phyloP scores from a whole-genome alignment of 2,113 vertebrate species.

The Brachyhypopomus gauderio region DNA sequence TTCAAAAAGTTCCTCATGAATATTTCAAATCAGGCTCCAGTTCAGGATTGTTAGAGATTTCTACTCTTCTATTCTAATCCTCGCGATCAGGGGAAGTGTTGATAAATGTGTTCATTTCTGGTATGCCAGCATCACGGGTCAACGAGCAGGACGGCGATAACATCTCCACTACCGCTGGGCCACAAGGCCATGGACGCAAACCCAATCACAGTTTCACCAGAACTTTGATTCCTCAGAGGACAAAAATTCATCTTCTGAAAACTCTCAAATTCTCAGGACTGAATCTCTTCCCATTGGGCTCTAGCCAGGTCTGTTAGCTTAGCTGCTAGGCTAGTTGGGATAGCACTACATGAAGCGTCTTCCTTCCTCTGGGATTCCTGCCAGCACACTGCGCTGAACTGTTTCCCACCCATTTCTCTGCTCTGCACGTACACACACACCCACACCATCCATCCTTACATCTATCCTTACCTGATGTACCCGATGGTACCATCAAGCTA shows the following conservation, averaged over 20 bases:
- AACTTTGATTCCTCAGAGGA: too few species aligned
- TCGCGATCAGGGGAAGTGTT: too few species aligned
- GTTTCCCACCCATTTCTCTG: not conserved
- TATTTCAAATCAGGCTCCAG: too few species aligned
- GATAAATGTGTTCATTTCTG: too few species aligned
- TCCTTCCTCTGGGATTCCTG: constrained; percentile 35
- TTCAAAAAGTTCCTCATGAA: not conserved
- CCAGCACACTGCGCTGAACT: constrained; percentile 16
- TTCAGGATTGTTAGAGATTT: too few species aligned
- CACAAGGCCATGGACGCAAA: not conserved
- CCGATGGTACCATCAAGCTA: too few species aligned
- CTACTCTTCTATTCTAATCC: too few species aligned
- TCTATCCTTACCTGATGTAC: too few species aligned
- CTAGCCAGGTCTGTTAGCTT: not conserved
- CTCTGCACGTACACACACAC: too few species aligned
- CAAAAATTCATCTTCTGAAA: not conserved
- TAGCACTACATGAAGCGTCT: not conserved
- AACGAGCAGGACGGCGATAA: not conserved
- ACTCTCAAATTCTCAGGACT: not conserved
- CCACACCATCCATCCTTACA: too few species aligned
- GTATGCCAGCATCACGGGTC: too few species aligned
- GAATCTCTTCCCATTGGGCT: not conserved
- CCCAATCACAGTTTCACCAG: too few species aligned
- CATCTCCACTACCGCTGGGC: not conserved
- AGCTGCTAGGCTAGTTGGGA: not conserved